phyloP scores from a whole-genome alignment of 2,888 invertebrate species.

The Drosophila kuntzei region DNA sequence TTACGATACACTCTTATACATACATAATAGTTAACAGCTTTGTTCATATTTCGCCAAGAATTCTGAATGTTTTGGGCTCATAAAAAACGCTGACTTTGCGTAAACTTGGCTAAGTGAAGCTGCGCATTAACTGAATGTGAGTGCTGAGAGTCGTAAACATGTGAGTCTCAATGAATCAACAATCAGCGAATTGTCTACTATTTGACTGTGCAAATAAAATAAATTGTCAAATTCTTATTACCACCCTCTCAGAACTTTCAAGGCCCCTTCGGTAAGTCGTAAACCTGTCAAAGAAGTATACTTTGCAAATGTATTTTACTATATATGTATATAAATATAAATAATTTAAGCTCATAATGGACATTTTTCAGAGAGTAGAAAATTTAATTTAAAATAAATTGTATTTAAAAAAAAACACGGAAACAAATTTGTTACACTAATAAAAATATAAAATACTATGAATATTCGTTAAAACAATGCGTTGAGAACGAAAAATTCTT shows the following conservation, averaged over 20 bases:
- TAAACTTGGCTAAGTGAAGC: conserved; percentile 56
- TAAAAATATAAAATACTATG: too few species aligned
- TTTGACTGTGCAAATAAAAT: conserved; percentile 19
- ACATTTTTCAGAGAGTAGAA: too few species aligned
- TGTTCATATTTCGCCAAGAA: conserved; percentile 49
- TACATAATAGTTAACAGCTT: conserved; percentile 48
- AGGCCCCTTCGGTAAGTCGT: conserved; percentile 8
- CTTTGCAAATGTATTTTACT: background rate
- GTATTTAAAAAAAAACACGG: too few species aligned
- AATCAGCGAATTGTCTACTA: conserved; percentile 26
- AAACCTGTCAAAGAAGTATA: conserved; percentile 4
- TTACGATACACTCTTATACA: conserved; percentile 9
- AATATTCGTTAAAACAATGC: too few species aligned
- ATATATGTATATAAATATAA: too few species aligned
- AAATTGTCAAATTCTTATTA: conserved; percentile 43
- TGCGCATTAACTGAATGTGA: conserved; percentile 38
- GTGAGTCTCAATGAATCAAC: conserved; percentile 13
- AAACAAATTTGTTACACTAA: too few species aligned
- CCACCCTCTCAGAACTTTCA: conserved; percentile 10
- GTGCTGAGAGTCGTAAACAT: conserved; percentile 10
- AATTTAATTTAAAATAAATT: too few species aligned
- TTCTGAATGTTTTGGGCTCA: conserved; percentile 37
- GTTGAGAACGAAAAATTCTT: too few species aligned
- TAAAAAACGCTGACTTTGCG: conserved; percentile 71
- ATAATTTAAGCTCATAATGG: background rate